These are phyloP conservation scores for Smithornis capensis DNA, from an alignment of 2,113 vertebrate genomes.

Conservation along the genomic window DNA sequence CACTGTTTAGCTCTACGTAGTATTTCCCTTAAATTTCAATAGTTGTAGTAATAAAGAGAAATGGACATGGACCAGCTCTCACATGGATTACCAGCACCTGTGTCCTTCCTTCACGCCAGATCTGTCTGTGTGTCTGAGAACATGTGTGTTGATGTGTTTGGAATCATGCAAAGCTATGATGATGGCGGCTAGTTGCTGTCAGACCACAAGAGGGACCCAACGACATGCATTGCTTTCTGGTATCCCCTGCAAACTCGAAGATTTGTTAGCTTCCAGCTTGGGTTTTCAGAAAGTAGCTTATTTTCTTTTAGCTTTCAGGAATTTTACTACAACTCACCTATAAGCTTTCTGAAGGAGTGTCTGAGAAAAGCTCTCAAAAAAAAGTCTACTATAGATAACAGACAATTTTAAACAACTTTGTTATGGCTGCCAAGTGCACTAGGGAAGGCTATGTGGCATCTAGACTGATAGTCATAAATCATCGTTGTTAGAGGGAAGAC, in stretches of 20 bases:
- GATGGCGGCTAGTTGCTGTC: neutral
- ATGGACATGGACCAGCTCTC: neutral
- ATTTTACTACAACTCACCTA: neutral
- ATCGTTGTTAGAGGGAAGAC: neutral
- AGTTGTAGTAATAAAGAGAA: neutral
- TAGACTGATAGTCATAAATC: neutral
- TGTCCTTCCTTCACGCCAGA: neutral
- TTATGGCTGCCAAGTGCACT: neutral
- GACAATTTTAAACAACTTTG: neutral
- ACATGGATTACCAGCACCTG: fast-evolving
- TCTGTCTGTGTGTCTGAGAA: neutral
- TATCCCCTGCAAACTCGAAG: neutral
- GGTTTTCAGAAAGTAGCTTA: neutral
- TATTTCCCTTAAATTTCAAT: neutral
- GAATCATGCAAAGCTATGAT: neutral
- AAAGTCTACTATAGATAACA: neutral
- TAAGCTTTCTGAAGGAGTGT: neutral
- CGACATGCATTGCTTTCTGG: neutral
- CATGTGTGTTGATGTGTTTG: fast-evolving
- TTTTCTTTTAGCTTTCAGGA: neutral
- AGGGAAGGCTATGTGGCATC: neutral
- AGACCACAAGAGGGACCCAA: conserved; percentile 65
- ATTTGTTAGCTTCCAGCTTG: neutral
- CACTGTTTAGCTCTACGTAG: fast-evolving
- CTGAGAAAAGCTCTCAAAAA: neutral